Percentiles rank a stretch among this genome's conserved stretches.
Conservation (phyloP, 2,113 vertebrate species). For the Cyanistes caeruleus region DNA sequence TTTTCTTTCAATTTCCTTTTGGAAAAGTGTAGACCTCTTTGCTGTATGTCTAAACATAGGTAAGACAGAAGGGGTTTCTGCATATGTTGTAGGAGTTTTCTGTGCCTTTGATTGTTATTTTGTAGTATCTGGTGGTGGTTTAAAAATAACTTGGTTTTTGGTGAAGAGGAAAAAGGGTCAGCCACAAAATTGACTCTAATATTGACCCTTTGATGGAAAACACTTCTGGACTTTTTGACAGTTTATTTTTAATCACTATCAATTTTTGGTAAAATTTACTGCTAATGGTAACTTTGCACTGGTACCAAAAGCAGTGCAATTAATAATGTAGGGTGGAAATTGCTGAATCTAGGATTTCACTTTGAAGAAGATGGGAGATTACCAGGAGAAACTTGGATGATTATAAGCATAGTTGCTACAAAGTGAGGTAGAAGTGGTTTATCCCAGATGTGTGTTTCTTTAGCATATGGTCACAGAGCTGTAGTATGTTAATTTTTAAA, state of each 20-base stretch:
- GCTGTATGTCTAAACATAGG: neutral
- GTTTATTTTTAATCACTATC: neutral
- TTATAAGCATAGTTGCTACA: neutral
- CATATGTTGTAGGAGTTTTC: neutral
- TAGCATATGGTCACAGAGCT: neutral
- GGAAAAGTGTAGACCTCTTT: neutral
- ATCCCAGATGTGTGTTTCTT: neutral
- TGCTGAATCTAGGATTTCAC: neutral
- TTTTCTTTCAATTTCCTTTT: neutral
- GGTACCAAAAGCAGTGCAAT: neutral
- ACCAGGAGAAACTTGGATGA: neutral
- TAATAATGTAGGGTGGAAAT: neutral
- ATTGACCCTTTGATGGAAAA: neutral
- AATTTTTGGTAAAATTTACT: neutral
- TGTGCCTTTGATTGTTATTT: neutral
- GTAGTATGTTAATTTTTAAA: neutral
- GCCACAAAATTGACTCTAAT: neutral
- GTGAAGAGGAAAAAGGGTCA: neutral
- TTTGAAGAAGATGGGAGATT: neutral
- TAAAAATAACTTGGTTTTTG: neutral
- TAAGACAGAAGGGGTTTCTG: neutral
- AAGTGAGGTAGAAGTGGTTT: neutral
- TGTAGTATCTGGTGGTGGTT: neutral
- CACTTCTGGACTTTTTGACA: neutral
- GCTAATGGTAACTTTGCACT: neutral